A percentile compares a stretch with the other conserved stretches of the same genome.
Evolutionary conservation across 2,888 invertebrate genomes (phyloP).

Genomic region (Diplazon laetatorius): DNA sequence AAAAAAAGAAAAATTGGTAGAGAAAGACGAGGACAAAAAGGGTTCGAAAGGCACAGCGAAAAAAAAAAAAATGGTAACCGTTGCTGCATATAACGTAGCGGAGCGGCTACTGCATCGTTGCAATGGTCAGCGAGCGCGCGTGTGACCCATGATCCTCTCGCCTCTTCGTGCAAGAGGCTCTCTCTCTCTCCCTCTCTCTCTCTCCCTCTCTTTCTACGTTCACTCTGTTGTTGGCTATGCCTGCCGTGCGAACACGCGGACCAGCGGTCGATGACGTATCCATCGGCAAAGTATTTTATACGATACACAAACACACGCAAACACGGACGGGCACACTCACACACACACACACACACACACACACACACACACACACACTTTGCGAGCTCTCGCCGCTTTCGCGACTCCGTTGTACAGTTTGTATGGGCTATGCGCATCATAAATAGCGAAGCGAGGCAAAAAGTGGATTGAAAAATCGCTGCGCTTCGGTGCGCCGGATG

Average conservation of each 20-base stretch:
- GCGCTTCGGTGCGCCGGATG: slow-evolving; percentile 45
- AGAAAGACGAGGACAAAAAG: slow-evolving; percentile 36
- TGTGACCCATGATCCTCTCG: slow-evolving; percentile 60
- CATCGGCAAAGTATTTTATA: slow-evolving; percentile 58
- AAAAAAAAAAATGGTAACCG: slow-evolving; percentile 50
- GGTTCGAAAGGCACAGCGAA: not conserved
- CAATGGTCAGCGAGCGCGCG: slow-evolving; percentile 44
- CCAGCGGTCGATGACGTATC: slow-evolving; percentile 52
- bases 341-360: not conserved
- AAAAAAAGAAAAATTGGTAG: slow-evolving; percentile 27
- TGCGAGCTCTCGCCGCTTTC: slow-evolving; percentile 22
- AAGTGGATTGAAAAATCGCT: slow-evolving; percentile 60
- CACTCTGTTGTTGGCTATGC: slow-evolving; percentile 38
- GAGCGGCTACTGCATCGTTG: slow-evolving; percentile 37
- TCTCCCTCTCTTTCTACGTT: too few species aligned
- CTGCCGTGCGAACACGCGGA: slow-evolving; percentile 38
- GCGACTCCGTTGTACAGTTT: slow-evolving; percentile 5
- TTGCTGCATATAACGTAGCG: slow-evolving; percentile 10
- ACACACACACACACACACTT: not conserved
- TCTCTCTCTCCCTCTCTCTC: slow-evolving; percentile 36
- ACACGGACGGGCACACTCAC: too few species aligned
- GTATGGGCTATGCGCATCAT: slow-evolving; percentile 24
- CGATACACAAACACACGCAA: too few species aligned
- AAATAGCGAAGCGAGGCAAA: slow-evolving; percentile 44
- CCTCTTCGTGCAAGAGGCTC: slow-evolving; percentile 48